These are phyloP conservation scores for Acridotheres tristis DNA, from an alignment of 2,797 vertebrate species.

Conservation along the genomic window DNA sequence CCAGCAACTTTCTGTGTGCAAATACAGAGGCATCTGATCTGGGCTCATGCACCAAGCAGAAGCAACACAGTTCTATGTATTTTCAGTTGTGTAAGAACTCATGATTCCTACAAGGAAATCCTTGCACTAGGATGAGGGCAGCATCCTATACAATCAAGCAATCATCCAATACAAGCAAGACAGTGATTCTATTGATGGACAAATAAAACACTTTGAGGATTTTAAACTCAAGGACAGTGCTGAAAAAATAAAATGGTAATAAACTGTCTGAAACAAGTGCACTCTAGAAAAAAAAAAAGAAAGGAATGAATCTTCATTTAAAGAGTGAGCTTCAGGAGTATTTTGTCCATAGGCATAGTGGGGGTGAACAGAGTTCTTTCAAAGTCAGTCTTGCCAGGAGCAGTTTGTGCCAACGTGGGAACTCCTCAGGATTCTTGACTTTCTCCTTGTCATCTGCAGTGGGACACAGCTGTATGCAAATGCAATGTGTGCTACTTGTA, in stretches of 20 bases:
- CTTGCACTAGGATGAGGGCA: not conserved
- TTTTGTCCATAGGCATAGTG: not conserved
- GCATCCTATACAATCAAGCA: not conserved
- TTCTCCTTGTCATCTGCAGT: not conserved
- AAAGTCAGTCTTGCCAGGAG: not conserved
- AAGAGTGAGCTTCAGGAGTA: not conserved
- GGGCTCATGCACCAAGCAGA: not conserved
- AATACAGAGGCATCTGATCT: not conserved
- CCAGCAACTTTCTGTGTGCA: not conserved
- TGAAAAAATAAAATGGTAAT: not conserved
- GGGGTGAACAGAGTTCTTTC: not conserved
- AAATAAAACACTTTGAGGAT: not conserved
- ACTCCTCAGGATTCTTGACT: not conserved
- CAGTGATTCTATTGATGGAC: not conserved
- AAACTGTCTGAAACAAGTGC: not conserved
- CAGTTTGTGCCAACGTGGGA: not conserved
- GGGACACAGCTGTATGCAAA: not conserved
- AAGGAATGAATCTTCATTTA: not conserved
- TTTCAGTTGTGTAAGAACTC: not conserved
- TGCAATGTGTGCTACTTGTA: fast-evolving
- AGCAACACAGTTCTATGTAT: not conserved
- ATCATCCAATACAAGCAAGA: not conserved
- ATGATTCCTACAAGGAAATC: not conserved
- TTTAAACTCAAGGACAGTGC: not conserved
- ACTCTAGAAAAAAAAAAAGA: not conserved